Conservation (phyloP, 2,113 vertebrate species). For the Dipodomys spectabilis region DNA sequence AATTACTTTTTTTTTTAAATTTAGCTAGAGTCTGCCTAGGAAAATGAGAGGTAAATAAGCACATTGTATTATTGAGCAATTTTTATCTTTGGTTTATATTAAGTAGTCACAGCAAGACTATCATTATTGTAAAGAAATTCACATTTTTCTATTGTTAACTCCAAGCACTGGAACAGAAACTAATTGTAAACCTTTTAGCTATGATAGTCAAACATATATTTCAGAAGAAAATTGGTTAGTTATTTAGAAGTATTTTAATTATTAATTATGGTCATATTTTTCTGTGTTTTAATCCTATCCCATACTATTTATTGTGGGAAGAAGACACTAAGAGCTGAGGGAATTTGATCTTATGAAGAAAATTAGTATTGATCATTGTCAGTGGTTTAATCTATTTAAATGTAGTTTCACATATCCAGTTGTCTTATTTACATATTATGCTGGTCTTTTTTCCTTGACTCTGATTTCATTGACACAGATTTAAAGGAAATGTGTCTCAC, state of each 20-base stretch:
- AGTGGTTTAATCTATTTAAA: conserved; percentile 61
- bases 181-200: conserved; percentile 55
- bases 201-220: conserved; percentile 46
- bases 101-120: conserved; percentile 72
- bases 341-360: conserved; percentile 51
- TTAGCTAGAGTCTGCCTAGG: conserved; percentile 67
- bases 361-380: conserved; percentile 71
- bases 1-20: conserved; percentile 72
- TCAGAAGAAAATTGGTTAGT: conserved; percentile 49
- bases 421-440: conserved; percentile 26
- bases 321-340: background rate
- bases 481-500: background rate
- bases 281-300: conserved; percentile 65
- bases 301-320: conserved; percentile 39
- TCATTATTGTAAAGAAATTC: conserved; percentile 77
- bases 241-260: conserved; percentile 45
- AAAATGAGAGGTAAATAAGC: conserved; percentile 78
- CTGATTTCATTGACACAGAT: conserved; percentile 1
- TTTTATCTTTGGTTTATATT: conserved; percentile 84
- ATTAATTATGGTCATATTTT: conserved; percentile 40
- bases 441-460: conserved; percentile 37
- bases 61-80: conserved; percentile 75
- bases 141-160: conserved; percentile 71
- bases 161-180: conserved; percentile 67
- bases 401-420: conserved; percentile 46